Evolutionary conservation across 1,140 invertebrate species (phyloP).

Genomic region (Drosophila mauritiana): DNA sequence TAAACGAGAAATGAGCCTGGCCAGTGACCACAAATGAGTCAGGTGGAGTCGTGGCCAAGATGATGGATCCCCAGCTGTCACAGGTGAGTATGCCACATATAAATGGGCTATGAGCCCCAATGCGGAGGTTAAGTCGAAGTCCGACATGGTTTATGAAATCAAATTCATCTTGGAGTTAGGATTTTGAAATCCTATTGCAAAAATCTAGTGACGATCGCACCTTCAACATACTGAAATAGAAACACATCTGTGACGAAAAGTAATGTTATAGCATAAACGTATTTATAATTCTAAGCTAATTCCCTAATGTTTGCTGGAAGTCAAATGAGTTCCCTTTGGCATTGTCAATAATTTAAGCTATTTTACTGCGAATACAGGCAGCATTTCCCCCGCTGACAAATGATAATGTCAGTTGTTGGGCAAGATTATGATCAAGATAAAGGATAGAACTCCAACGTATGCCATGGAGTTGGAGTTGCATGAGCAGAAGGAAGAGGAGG

Average conservation of each 20-base stretch:
- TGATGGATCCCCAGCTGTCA: conserved; percentile 16
- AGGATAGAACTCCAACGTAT: not conserved
- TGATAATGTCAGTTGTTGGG: conserved; percentile 45
- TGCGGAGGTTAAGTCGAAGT: conserved; percentile 1
- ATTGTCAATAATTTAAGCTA: conserved; percentile 40
- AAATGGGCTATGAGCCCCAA: conserved; percentile 1
- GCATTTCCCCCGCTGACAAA: conserved; percentile 14
- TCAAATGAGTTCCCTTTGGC: conserved; percentile 2
- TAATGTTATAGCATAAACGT: no score
- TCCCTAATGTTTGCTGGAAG: not conserved
- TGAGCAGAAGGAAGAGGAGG: not conserved
- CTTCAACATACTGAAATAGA: no score
- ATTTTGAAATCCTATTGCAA: not conserved
- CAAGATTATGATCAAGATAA: conserved; percentile 43
- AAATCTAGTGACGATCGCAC: no score
- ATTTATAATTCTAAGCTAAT: no score
- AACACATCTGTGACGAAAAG: not conserved
- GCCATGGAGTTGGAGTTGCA: not conserved
- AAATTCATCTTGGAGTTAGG: not conserved
- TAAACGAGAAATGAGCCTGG: conserved; percentile 19
- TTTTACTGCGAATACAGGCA: conserved; percentile 17
- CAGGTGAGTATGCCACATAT: conserved; percentile 9
- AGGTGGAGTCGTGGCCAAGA: conserved; percentile 1
- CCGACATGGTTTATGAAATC: not conserved
- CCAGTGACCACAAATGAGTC: conserved; percentile 18